A percentile compares a stretch with the other conserved stretches of the same genome.
These are phyloP conservation scores for Sciurus carolinensis DNA, from an alignment of 2,797 vertebrate genomes.

Conservation along the genomic window DNA sequence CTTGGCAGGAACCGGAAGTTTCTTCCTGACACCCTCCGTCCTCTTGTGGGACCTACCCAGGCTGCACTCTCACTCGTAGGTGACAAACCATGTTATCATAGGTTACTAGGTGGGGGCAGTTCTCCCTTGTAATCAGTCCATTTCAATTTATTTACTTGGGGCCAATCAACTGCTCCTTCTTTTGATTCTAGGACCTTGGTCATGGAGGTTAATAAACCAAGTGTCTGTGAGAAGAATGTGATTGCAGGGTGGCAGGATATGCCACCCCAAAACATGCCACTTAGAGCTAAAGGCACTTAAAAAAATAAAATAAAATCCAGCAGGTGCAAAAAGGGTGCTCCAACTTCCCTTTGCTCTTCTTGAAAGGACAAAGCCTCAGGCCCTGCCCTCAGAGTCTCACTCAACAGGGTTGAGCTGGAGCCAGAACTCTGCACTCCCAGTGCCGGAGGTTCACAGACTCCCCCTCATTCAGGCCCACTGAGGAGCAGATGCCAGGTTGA, in stretches of 20 bases:
- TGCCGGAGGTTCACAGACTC: neutral
- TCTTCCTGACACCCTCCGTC: neutral
- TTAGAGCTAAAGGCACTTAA: neutral
- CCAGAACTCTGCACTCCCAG: neutral
- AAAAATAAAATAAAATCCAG: neutral
- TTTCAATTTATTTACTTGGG: conserved; percentile 27
- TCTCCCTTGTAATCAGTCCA: neutral
- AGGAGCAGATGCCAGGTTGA: neutral
- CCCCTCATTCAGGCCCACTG: neutral
- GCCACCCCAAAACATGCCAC: neutral
- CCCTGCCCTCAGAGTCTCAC: neutral
- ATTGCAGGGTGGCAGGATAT: neutral
- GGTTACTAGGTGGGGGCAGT: neutral
- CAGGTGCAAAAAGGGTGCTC: neutral
- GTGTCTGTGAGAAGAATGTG: neutral
- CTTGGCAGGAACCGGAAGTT: conserved; percentile 1
- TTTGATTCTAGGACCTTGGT: neutral
- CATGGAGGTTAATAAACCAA: neutral
- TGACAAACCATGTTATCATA: neutral
- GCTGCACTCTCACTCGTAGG: neutral
- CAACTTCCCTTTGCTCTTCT: neutral
- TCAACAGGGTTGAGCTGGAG: neutral
- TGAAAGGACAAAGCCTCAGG: neutral
- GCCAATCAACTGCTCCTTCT: neutral
- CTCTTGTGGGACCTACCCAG: neutral